phyloP scores from a whole-genome alignment of 2,888 invertebrate species.

The Anodontia alba region DNA sequence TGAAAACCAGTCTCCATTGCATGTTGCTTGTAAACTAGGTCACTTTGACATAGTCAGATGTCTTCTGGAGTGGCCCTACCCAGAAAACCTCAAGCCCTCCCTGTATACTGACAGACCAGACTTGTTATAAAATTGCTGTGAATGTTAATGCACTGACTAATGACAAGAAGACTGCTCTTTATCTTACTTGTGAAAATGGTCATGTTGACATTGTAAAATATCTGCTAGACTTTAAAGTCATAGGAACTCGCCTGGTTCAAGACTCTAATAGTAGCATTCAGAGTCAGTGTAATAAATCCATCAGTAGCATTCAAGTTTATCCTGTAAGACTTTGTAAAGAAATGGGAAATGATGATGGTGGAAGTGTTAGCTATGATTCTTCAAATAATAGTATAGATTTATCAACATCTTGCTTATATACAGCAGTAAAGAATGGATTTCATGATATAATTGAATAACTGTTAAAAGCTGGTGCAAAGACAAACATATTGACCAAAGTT shows the following conservation, averaged over 20 bases:
- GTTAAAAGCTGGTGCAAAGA: slow-evolving; percentile 92
- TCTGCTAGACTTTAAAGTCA: slow-evolving; percentile 61
- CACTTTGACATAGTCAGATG: slow-evolving; percentile 91
- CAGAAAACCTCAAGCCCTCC: slow-evolving; percentile 88
- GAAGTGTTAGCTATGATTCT: background rate
- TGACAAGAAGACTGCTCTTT: slow-evolving; percentile 93
- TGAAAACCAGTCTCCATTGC: slow-evolving; percentile 97
- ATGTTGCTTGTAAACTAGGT: slow-evolving; percentile 96
- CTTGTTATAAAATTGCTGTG: slow-evolving; percentile 92
- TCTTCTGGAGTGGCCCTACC: slow-evolving; percentile 92
- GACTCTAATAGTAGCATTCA: background rate
- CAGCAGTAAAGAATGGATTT: slow-evolving; percentile 73
- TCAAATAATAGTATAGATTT: background rate
- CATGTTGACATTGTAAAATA: slow-evolving; percentile 67
- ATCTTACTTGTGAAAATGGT: slow-evolving; percentile 90
- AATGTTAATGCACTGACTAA: slow-evolving; percentile 92
- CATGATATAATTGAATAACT: slow-evolving; percentile 91
- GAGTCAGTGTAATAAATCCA: background rate
- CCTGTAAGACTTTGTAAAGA: slow-evolving; percentile 53
- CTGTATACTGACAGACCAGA: slow-evolving; percentile 87
- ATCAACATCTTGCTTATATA: slow-evolving; percentile 75
- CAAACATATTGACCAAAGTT: slow-evolving; percentile 89
- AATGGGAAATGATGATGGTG: slow-evolving; percentile 38
- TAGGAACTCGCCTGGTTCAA: slow-evolving; percentile 16
- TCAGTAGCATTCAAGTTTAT: background rate